phyloP scores from a whole-genome alignment of 2,888 invertebrate species.

The Alentia gelatinosa region DNA sequence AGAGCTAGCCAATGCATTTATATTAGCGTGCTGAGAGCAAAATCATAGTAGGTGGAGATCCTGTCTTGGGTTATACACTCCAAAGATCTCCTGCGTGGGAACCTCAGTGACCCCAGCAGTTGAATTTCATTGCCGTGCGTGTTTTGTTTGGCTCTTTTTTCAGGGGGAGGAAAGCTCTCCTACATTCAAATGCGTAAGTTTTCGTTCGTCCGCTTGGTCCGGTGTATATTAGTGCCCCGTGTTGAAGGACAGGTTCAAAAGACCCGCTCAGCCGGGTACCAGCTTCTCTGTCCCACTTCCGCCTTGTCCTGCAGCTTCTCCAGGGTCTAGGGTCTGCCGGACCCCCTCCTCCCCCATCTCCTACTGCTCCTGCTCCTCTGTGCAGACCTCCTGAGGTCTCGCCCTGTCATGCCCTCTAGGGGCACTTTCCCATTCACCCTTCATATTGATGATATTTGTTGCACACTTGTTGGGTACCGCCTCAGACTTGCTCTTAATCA shows the following conservation, averaged over 20 bases:
- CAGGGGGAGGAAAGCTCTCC: slow-evolving; percentile 60
- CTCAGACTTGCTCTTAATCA: too few relatives aligned
- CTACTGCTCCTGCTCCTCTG: background rate
- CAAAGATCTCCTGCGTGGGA: background rate
- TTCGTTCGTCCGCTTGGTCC: slow-evolving; percentile 17
- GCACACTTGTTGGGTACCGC: background rate
- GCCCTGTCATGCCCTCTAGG: background rate
- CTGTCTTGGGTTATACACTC: background rate
- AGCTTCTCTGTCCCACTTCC: background rate
- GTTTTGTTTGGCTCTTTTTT: slow-evolving; percentile 9
- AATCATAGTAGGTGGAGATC: background rate
- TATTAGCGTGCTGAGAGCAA: background rate
- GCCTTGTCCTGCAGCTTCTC: too few relatives aligned
- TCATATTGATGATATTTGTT: background rate
- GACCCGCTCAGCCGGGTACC: background rate
- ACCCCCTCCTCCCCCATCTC: background rate
- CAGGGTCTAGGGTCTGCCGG: too few relatives aligned
- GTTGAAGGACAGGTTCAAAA: background rate
- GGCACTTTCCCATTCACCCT: background rate
- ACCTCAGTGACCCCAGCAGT: background rate
- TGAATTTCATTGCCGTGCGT: background rate
- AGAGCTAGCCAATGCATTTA: background rate
- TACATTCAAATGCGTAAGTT: slow-evolving; percentile 60
- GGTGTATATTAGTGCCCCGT: background rate
- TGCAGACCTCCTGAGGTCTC: background rate